Evolutionary conservation across 2,888 invertebrate species (phyloP), one percentile per base, ranked within the genome.

Genomic region (Mesorhabditis sp.): DNA sequence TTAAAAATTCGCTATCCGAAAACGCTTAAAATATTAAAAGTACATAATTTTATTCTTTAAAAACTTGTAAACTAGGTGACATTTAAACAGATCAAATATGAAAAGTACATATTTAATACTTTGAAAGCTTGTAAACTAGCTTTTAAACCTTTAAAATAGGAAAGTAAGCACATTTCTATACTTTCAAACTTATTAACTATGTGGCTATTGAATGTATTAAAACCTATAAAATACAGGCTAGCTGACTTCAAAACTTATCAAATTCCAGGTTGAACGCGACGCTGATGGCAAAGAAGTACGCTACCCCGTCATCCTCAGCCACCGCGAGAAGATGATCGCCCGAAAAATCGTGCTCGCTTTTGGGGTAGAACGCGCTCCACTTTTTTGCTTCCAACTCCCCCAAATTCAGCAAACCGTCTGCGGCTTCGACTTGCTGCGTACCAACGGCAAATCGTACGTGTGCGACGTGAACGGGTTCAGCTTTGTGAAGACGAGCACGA

Each of bases 401-500:
- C 28, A 28, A 28, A 28, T 86, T 62, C 83, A 89, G 88, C 98
- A 99, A 89, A 97, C 95, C 6, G 98, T 99, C 5, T 99, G 98
- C 87, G 98, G 98, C 28, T 99, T 99, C 87, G 98, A 98, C 89
- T 90, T 98, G 75, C 89, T 98, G 68, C 80, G 96, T 87, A 97
- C 98, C 41, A 97, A 94, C 89, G 98, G 98, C 66, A 94, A 95
- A 87, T 97, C 97, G 0, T 98, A 93, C 87, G 98, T 99, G 0
- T 98, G 98, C 88, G 98, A 99, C 89, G 98, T 99, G 4, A 99
- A 99, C 88, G 98, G 98, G 0, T 99, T 99, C 87, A 97, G 96
- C 86, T 99, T 99, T 88, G 98, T 99, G 43, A 99, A 99, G 87
- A 98, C 96, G 87, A 97, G 97, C 0, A 94, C 94, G 87, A 99